Conservation (phyloP, 2,888 invertebrate species). For the Trachelus iudaicus region DNA sequence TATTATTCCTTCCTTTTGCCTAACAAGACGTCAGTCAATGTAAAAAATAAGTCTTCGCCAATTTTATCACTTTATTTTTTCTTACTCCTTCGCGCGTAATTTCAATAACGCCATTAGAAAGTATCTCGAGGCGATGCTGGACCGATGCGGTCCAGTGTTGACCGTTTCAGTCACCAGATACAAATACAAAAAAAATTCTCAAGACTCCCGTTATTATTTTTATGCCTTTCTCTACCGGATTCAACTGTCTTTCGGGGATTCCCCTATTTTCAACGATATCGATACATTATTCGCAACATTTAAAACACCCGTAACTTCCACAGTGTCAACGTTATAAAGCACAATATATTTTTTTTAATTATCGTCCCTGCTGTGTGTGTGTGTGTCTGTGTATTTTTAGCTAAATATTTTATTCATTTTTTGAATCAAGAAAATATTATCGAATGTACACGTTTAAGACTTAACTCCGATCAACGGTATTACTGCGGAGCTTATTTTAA, state of each 20-base stretch:
- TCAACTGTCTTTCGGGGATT: background rate
- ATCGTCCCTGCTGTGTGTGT: background rate
- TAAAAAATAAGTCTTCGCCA: slow-evolving; percentile 45
- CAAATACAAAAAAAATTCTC: background rate
- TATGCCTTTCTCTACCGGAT: background rate
- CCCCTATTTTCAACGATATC: background rate
- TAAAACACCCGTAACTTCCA: background rate
- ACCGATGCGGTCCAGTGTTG: background rate
- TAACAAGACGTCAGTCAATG: slow-evolving; percentile 44
- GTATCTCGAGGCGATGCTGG: background rate
- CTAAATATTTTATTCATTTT: background rate
- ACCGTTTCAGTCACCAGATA: background rate
- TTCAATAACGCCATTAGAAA: background rate
- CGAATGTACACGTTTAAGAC: background rate
- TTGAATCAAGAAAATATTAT: background rate
- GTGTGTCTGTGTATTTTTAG: background rate
- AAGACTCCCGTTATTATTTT: background rate
- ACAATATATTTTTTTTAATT: background rate
- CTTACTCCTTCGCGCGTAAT: background rate
- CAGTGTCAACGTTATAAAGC: background rate
- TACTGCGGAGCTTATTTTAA: background rate
- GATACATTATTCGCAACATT: background rate
- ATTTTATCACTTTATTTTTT: background rate
- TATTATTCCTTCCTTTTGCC: slow-evolving; percentile 14
- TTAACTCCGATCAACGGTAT: background rate